Conservation (phyloP, 2,113 vertebrate genomes). For the Pelusios castaneus region DNA sequence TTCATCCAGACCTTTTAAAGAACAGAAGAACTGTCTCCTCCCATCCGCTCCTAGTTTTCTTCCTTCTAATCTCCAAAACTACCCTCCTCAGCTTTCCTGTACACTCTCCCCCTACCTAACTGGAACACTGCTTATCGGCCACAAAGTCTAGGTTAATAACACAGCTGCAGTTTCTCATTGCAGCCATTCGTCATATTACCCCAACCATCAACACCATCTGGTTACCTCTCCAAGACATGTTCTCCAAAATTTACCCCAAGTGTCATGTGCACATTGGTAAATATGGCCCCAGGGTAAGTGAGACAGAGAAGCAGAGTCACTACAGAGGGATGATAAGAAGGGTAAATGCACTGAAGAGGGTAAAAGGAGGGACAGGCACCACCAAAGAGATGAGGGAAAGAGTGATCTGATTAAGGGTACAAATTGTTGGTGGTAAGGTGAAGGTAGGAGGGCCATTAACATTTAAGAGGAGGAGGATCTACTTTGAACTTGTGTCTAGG, state of each 20-base stretch:
- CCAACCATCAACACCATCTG: not conserved
- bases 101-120: not conserved
- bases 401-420: not conserved
- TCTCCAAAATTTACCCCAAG: not conserved
- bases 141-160: not conserved
- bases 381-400: not conserved
- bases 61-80: not conserved
- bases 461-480: not conserved
- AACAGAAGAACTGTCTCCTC: not conserved
- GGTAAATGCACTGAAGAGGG: fast-evolving
- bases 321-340: not conserved
- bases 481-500: not conserved
- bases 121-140: not conserved
- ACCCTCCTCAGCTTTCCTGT: not conserved
- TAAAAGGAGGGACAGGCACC: not conserved
- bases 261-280: not conserved
- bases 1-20: not conserved
- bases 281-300: not conserved
- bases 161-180: not conserved
- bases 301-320: not conserved
- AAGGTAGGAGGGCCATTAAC: not conserved
- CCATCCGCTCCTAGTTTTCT: not conserved
- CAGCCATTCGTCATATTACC: not conserved
- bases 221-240: not conserved
- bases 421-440: not conserved